Conservation (phyloP, 2,797 vertebrate species). For the Gambusia yucatana region DNA sequence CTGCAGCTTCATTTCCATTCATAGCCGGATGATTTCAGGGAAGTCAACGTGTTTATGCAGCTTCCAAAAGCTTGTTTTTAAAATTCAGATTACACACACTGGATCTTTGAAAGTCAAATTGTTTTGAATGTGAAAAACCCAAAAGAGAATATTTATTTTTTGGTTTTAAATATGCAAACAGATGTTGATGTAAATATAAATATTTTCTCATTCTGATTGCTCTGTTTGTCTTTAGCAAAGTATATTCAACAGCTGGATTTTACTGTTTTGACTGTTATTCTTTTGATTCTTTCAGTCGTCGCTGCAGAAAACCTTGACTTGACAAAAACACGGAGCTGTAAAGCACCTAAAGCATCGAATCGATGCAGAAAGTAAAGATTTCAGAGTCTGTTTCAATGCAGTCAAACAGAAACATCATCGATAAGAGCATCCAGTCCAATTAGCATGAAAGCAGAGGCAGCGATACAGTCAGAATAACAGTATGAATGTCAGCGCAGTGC, state of each 20-base stretch:
- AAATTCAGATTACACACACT: neutral
- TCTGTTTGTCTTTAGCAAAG: neutral
- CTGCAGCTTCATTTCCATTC: neutral
- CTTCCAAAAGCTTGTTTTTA: neutral
- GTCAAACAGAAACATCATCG: neutral
- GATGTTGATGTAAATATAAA: conserved; percentile 23
- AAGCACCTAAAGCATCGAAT: neutral
- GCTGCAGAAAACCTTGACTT: neutral
- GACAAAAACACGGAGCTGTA: neutral
- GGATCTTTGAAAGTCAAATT: neutral
- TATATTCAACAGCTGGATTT: neutral
- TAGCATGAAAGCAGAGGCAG: neutral
- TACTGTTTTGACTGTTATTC: neutral
- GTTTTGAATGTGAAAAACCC: conserved; percentile 39
- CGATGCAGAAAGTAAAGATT: neutral
- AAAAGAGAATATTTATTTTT: conserved; percentile 29
- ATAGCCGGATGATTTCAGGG: neutral
- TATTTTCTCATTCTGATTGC: neutral
- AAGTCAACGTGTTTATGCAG: neutral
- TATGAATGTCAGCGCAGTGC: neutral
- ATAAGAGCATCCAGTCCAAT: neutral
- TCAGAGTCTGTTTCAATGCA: neutral
- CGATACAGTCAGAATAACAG: neutral
- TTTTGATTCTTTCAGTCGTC: neutral
- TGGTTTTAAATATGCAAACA: conserved; percentile 33